Base-by-base conservation (phyloP, 2,888 invertebrate genomes). In the Tenodera sinensis region DNA sequence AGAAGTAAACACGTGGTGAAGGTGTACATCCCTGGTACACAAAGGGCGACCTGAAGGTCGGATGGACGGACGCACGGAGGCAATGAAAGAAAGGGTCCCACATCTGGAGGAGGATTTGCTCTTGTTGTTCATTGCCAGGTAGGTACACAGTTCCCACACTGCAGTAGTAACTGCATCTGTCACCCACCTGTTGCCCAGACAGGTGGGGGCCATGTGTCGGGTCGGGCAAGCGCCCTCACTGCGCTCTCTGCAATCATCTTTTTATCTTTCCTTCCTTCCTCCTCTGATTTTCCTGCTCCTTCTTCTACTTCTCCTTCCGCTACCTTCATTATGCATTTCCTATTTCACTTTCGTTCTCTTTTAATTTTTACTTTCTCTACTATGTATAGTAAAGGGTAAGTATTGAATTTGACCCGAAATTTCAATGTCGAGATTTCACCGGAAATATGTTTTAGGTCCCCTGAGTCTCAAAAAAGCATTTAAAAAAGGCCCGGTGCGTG, bases 101-200 rank as follows among this genome's bases (percentile, higher is more conserved):
- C 54, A 71, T 71, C 54, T 71, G 54, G 54, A 71, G 20, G 54
- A 71, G 42, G 54, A 71, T 71, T 71, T 71, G 20, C 54, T 71
- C 54, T 71, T 71, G 2, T 71, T 71, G 54, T 71, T 71, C 54
- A 71, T 71, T 71, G 54, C 54, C 54, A 71, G 54, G 54, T 71
- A 71, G 54, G 54, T 71, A 71, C 25, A 71, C 54, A 71, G 54
- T 71, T 71, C 54, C 54, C 54, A 71, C 54, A 71, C 54, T 71
- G 54, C 54, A 71, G 54, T 8, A 20, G 54, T 71, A 71, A 71
- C 20, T 71, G 54, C 87, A 82, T 87, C 87, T 87, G 87, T 87
- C 87, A 87, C 82, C 87, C 87, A 87, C 87, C 87, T 87, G 87
- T 87, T 87, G 87, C 81, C 27, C 28, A 28, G 86, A 86, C 86